These are phyloP conservation scores for Sebastes baramenuke DNA, from an alignment of 2,797 vertebrate genomes.

Conservation along the genomic window DNA sequence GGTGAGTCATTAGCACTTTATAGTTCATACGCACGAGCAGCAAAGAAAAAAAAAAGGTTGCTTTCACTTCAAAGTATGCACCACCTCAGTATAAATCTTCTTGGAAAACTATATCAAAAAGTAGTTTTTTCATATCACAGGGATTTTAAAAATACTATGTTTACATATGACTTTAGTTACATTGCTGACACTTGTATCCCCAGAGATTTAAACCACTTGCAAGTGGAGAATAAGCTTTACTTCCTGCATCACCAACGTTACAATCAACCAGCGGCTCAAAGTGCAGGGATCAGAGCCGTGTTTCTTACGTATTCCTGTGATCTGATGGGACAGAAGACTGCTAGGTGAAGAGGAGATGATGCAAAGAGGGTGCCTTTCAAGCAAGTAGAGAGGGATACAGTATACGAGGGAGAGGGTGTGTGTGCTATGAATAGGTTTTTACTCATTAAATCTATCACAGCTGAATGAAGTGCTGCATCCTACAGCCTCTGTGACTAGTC, in stretches of 20 bases:
- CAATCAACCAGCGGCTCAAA: constrained; percentile 26
- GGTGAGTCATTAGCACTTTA: constrained; percentile 31
- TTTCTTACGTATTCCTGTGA: constrained; percentile 36
- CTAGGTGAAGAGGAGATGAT: constrained; percentile 50
- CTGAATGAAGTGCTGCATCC: constrained; percentile 34
- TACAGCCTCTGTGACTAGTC: background rate
- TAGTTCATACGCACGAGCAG: constrained; percentile 21
- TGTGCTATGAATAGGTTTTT: constrained; percentile 37
- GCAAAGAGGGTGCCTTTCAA: constrained; percentile 49
- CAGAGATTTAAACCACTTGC: constrained; percentile 24
- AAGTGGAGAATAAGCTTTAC: constrained; percentile 15
- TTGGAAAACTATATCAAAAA: constrained; percentile 18
- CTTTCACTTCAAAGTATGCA: constrained; percentile 22
- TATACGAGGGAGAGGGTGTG: background rate
- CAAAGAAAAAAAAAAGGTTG: background rate
- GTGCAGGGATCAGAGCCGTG: constrained; percentile 43
- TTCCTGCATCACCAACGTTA: constrained; percentile 15
- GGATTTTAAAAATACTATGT: constrained; percentile 18
- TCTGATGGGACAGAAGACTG: constrained; percentile 45
- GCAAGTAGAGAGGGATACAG: constrained; percentile 19
- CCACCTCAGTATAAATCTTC: constrained; percentile 1
- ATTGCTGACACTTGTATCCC: constrained; percentile 10
- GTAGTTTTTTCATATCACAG: background rate
- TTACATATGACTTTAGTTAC: constrained; percentile 24
- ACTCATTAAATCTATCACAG: constrained; percentile 41